phyloP scores from a whole-genome alignment of 2,113 vertebrate species.

The Phrynosoma blainvillii region DNA sequence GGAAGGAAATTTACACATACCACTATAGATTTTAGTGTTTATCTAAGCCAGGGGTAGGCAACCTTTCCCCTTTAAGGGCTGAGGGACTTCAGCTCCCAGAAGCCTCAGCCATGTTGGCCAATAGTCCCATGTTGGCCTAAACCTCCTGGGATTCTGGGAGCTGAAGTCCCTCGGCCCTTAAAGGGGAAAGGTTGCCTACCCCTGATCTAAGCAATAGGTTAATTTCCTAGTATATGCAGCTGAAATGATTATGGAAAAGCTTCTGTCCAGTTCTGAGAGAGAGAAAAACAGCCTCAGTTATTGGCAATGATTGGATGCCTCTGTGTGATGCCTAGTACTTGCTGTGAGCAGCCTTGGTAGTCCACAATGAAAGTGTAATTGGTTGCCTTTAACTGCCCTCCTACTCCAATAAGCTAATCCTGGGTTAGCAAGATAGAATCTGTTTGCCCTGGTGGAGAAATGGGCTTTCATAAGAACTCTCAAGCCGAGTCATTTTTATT shows the following conservation, averaged over 20 bases:
- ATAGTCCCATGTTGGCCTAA: too few relatives aligned
- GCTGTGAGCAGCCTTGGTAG: not conserved
- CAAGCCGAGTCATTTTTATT: not conserved
- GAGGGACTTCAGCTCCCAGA: too few relatives aligned
- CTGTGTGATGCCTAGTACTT: not conserved
- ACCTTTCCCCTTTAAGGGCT: too few relatives aligned
- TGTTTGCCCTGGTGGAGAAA: not conserved
- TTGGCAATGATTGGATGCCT: not conserved
- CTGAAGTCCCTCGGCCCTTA: too few relatives aligned
- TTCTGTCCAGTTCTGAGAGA: not conserved
- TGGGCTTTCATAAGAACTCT: not conserved
- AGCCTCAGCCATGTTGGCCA: too few relatives aligned
- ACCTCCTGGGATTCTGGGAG: too few relatives aligned
- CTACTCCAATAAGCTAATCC: not conserved
- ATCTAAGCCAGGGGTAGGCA: too few relatives aligned
- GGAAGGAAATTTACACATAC: too few relatives aligned
- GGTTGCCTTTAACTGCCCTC: not conserved
- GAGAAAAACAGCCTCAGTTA: not conserved
- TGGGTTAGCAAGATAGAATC: not conserved
- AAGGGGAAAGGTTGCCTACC: too few relatives aligned
- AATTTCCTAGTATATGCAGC: not conserved
- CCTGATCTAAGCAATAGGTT: too few relatives aligned
- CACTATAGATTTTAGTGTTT: not conserved
- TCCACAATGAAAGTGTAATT: not conserved
- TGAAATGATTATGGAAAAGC: not conserved